Evolutionary conservation across 2,113 vertebrate genomes (phyloP).

Genomic region (Corvus hawaiiensis): DNA sequence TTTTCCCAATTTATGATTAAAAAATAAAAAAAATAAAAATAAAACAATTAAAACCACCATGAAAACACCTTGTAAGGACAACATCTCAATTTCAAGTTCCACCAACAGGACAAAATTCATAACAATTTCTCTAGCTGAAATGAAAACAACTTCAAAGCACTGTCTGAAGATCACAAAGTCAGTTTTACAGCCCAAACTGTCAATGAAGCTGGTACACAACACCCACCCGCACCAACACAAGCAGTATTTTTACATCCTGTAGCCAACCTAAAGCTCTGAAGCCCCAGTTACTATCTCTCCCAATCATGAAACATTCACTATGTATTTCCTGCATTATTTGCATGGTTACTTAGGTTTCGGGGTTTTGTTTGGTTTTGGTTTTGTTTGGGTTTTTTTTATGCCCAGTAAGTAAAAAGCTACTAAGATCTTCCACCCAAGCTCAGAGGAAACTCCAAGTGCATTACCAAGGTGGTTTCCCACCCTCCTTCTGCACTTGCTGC

Average conservation of each 20-base stretch:
- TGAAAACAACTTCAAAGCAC: not conserved
- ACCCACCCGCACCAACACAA: not conserved
- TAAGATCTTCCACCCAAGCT: not conserved
- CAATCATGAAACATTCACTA: not conserved
- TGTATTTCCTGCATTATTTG: not conserved
- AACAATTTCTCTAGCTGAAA: not conserved
- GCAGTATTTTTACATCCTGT: not conserved
- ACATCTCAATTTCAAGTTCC: not conserved
- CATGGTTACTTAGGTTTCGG: not conserved
- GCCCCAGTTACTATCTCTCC: slow-evolving; percentile 1
- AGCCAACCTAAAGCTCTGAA: not conserved
- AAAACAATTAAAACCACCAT: not conserved
- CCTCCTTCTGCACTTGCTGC: not conserved
- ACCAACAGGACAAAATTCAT: not conserved
- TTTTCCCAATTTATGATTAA: not conserved
- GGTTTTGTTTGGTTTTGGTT: not conserved
- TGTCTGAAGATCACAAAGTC: not conserved
- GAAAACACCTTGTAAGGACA: not conserved
- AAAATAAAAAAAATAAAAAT: not conserved
- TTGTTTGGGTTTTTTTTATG: not conserved
- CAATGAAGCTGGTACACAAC: not conserved
- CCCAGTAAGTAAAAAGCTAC: not conserved
- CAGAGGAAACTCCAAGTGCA: not conserved
- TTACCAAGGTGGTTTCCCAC: not conserved
- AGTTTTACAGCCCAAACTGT: not conserved